Base-by-base conservation (phyloP, 2,797 vertebrate species). In the Melanotaenia pygmaea region DNA sequence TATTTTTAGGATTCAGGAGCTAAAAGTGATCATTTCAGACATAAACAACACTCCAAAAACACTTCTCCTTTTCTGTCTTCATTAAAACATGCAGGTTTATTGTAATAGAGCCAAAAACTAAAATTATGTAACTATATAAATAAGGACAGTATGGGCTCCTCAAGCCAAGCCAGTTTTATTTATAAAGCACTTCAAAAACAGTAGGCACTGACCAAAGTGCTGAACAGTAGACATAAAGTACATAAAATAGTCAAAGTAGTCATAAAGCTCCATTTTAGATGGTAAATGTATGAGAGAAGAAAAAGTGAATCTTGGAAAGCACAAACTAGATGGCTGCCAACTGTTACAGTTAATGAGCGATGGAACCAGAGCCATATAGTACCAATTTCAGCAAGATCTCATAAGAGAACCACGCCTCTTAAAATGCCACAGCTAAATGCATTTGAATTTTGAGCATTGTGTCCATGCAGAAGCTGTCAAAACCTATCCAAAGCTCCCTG, bases 391-490 rank as follows among this genome's bases (percentile, higher is more conserved):
- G 57, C 34, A 30, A 43, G 16, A 22, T 61, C 66, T 38, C 5
- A 38, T 32, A 37, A 30, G 37, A 56, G 45, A 59, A 8, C 40
- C 51, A n/a, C 30, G 40, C 53, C 51, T 63, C 56, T 26, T 4
- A 12, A 43, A 54, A 45, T 12, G 56, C 47, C 32, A 5, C 37
- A 9, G 24, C 34, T 35, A 62, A 77, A 51, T 14, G 18, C 66
- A 47, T 61, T 76, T 32, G 26, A 61, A 34, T 47, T 38, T 34
- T 1, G 50, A 74, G 37, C 13, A 38, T 50, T 47, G 59, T 58
- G 67, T 60, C 64, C 54, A 61, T 18, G 66, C 76, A 59, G 73
- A 56, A 54, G 71, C 65, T 72, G 73, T 74, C 51, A 40, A 1
- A 72, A 59, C 30, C 50, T 8, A 3, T 65, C 57, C 35, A 11